Evolutionary conservation across 2,888 invertebrate genomes (phyloP).

Genomic region (Pardosa pseudoannulata): DNA sequence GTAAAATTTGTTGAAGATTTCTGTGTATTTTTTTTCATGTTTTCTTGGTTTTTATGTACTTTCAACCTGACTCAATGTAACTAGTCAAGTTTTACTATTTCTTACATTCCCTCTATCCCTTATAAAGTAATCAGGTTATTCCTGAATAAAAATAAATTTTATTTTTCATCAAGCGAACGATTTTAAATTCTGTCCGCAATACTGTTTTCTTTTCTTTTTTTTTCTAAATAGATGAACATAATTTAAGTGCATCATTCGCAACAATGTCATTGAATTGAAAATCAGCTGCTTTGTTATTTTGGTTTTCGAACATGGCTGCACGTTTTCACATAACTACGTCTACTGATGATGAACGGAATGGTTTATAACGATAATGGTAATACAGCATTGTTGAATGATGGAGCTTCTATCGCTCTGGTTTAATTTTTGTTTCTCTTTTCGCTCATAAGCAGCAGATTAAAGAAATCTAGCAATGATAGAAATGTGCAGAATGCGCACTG

Average conservation of each 20-base stretch:
- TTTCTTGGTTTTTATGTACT: no score
- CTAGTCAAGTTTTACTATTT: no score
- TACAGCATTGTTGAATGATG: not conserved
- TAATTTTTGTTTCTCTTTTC: not conserved
- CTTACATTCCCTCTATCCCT: no score
- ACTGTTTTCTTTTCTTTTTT: no score
- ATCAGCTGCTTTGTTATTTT: conserved; percentile 61
- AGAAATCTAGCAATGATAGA: conserved; percentile 38
- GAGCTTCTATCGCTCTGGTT: not conserved
- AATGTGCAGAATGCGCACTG: conserved; percentile 54
- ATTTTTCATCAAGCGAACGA: no score
- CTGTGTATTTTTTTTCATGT: no score
- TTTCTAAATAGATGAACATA: no score
- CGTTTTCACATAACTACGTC: conserved; percentile 11
- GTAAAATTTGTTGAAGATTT: no score
- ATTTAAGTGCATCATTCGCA: conserved; percentile 52
- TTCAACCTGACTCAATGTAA: no score
- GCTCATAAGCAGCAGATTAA: conserved; percentile 54
- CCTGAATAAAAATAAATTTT: no score
- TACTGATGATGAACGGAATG: conserved; percentile 18
- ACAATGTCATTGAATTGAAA: conserved; percentile 68
- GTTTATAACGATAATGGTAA: conserved; percentile 20
- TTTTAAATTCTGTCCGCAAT: no score
- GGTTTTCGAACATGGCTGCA: conserved; percentile 37
- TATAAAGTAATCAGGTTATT: no score